phyloP scores from a whole-genome alignment of 2,113 vertebrate genomes.

The Proterorhinus semilunaris region DNA sequence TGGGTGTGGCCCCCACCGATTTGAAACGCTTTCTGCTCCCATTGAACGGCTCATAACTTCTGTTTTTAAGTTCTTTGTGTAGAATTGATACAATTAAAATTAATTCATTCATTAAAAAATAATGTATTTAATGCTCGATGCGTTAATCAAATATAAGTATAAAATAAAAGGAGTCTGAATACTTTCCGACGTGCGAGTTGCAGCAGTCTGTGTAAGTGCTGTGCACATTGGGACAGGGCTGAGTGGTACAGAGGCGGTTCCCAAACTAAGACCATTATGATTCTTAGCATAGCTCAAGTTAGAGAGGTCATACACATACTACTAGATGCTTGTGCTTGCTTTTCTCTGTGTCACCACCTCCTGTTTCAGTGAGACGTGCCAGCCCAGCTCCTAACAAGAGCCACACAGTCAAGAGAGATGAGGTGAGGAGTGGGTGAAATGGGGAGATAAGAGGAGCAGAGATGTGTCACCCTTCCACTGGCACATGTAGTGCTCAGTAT shows the following conservation, averaged over 20 bases:
- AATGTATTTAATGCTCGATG: no score
- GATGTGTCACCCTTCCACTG: constrained; percentile 58
- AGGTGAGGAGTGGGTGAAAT: constrained; percentile 19
- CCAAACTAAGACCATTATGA: constrained; percentile 60
- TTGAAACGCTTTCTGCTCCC: no score
- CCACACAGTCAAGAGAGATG: constrained; percentile 59
- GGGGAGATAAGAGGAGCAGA: constrained; percentile 54
- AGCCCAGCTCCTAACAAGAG: constrained; percentile 74
- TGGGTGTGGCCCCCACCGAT: no score
- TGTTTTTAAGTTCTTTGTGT: no score
- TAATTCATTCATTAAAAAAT: no score
- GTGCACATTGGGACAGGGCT: constrained; percentile 38
- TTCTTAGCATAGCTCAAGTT: constrained; percentile 55
- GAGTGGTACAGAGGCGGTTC: constrained; percentile 46
- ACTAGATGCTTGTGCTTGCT: constrained; percentile 16
- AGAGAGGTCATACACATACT: constrained; percentile 41
- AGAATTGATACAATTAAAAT: no score
- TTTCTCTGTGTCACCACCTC: constrained; percentile 56
- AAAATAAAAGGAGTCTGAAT: no score
- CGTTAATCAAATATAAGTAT: no score
- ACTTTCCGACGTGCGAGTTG: neutral
- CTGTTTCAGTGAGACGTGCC: constrained; percentile 70
- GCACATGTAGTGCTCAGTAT: constrained; percentile 37
- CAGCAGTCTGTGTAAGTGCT: constrained; percentile 33
- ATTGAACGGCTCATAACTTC: no score